A percentile compares a stretch with the other conserved stretches of the same genome.
Conservation (phyloP, 2,888 invertebrate species). For the Phalera bucephala region DNA sequence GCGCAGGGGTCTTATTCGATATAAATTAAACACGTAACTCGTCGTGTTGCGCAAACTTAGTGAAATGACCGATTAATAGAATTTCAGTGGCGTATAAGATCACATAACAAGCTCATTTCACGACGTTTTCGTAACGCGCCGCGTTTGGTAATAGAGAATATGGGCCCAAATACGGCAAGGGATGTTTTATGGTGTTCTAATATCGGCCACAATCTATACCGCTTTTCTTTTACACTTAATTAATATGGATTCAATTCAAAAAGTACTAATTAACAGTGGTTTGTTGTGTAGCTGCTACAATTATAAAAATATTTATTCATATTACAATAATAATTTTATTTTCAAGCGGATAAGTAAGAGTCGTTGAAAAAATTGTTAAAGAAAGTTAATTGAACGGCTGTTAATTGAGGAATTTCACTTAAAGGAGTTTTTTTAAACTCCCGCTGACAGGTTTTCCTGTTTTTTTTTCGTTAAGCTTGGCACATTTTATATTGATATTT, state of each 20-base stretch:
- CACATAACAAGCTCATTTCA: too few relatives aligned
- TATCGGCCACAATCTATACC: slow-evolving; percentile 19
- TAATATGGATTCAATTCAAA: neutral
- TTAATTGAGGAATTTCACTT: neutral
- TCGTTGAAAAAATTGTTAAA: neutral
- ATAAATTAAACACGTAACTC: too few relatives aligned
- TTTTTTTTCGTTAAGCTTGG: neutral
- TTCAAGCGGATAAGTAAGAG: neutral
- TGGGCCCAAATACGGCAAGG: slow-evolving; percentile 24
- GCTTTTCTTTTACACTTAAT: neutral
- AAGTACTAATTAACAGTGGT: too few relatives aligned
- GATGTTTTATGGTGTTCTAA: slow-evolving; percentile 37
- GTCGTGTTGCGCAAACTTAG: too few relatives aligned
- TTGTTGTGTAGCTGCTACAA: too few relatives aligned
- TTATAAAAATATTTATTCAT: too few relatives aligned
- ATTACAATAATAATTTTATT: neutral
- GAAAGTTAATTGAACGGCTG: neutral
- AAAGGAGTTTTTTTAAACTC: neutral
- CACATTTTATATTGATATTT: too few relatives aligned
- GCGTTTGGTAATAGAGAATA: too few relatives aligned
- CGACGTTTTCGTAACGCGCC: too few relatives aligned
- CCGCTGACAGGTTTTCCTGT: neutral
- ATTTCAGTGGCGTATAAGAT: too few relatives aligned
- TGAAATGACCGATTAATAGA: too few relatives aligned
- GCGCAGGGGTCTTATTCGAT: too few relatives aligned